phyloP scores from a whole-genome alignment of 1,140 invertebrate genomes.

The Polyergus mexicanus region DNA sequence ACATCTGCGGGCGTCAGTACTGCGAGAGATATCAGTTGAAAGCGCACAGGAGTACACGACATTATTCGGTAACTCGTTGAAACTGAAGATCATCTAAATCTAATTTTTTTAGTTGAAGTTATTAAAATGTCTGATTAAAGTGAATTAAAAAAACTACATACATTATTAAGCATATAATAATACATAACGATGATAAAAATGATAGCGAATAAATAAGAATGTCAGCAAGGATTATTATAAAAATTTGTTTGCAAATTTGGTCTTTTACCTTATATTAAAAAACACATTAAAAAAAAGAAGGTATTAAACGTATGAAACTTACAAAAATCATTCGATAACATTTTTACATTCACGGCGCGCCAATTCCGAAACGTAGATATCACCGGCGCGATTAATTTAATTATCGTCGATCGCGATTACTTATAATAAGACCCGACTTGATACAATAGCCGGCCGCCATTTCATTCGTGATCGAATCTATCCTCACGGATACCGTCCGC shows the following conservation, averaged over 20 bases:
- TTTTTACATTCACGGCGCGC: not conserved
- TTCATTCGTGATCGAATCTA: slow-evolving; percentile 49
- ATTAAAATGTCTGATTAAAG: not conserved
- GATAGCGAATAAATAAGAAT: not conserved
- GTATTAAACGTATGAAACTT: not conserved
- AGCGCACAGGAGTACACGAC: slow-evolving; percentile 41
- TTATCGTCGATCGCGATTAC: slow-evolving; percentile 52
- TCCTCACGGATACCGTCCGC: slow-evolving; percentile 61
- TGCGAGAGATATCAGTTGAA: slow-evolving; percentile 65
- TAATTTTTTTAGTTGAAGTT: slow-evolving; percentile 31
- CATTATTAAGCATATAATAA: not conserved
- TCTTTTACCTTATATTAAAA: not conserved
- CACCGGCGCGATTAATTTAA: slow-evolving; percentile 40
- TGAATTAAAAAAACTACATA: not conserved
- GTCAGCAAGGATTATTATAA: not conserved
- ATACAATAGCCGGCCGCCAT: slow-evolving; percentile 39
- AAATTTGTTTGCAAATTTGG: slow-evolving; percentile 1
- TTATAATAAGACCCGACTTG: slow-evolving; percentile 52
- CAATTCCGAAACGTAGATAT: not conserved
- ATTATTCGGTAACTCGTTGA: not conserved
- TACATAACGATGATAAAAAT: not conserved
- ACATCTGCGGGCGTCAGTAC: slow-evolving; percentile 61
- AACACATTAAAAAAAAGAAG: not conserved
- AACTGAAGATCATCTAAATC: slow-evolving; percentile 37
- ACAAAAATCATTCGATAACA: not conserved